Percentiles rank a stretch among this genome's conserved stretches.
Evolutionary conservation across 2,113 vertebrate species (phyloP).

Genomic region (Paratilapia polleni): DNA sequence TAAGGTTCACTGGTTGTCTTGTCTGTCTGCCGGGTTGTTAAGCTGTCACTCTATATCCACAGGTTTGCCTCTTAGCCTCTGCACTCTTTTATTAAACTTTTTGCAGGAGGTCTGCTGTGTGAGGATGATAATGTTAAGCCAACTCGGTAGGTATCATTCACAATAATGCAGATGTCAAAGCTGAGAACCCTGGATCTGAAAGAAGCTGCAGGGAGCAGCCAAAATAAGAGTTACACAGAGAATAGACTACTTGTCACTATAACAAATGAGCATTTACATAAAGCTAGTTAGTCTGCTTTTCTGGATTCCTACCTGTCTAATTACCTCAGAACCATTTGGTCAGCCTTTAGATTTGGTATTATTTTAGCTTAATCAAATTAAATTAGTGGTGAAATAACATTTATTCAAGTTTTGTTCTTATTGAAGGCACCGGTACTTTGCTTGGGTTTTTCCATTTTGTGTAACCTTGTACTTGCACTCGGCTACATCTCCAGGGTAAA

Average conservation of each 20-base stretch:
- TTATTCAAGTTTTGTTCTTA: background rate
- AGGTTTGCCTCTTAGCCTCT: constrained; percentile 22
- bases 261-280: background rate
- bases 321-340: background rate
- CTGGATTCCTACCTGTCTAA: background rate
- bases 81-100: constrained; percentile 24
- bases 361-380: background rate
- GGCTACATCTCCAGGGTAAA: too few species aligned
- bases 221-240: background rate
- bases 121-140: constrained; percentile 24
- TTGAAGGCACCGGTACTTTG: background rate
- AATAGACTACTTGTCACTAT: background rate
- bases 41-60: constrained; percentile 35
- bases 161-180: background rate
- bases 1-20: constrained; percentile 31
- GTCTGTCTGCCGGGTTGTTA: constrained; percentile 29
- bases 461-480: background rate
- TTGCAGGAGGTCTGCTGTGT: constrained; percentile 5
- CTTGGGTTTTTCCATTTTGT: background rate
- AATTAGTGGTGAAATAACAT: background rate
- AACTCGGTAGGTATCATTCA: constrained; percentile 6
- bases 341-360: background rate
- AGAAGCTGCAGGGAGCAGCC: background rate
- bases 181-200: background rate
- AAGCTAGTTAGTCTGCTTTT: background rate